Conservation (phyloP, 1,140 invertebrate genomes). For the Platorchestia sp. region DNA sequence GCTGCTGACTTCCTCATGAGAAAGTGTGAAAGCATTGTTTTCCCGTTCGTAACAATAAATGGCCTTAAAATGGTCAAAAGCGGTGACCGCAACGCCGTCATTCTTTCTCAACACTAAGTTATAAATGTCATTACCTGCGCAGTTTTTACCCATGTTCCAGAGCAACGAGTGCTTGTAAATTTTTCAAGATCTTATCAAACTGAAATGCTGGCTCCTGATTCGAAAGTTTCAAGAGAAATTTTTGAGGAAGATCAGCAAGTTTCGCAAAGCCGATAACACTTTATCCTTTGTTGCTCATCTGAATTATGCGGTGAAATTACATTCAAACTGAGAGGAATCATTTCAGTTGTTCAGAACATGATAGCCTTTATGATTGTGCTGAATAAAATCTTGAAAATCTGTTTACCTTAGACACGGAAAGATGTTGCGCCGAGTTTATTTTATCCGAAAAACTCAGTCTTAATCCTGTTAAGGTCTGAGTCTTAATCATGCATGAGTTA, state of each 20-base stretch:
- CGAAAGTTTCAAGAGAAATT: not conserved
- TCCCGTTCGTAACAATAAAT: not conserved
- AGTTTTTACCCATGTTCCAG: not conserved
- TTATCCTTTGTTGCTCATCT: not conserved
- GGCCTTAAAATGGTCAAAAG: not conserved
- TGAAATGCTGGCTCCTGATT: not conserved
- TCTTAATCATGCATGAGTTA: too few relatives aligned
- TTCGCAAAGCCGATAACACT: not conserved
- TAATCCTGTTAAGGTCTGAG: too few relatives aligned
- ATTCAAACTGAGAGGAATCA: not conserved
- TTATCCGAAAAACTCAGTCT: too few relatives aligned
- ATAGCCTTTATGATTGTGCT: too few relatives aligned
- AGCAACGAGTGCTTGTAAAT: not conserved
- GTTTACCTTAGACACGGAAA: too few relatives aligned
- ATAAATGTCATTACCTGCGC: not conserved
- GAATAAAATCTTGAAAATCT: too few relatives aligned
- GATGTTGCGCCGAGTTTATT: too few relatives aligned
- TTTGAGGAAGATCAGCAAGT: not conserved
- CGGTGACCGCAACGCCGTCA: too few relatives aligned
- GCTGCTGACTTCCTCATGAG: not conserved
- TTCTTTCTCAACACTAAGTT: not conserved
- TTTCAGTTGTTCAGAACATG: too few relatives aligned
- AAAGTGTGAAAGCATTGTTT: not conserved
- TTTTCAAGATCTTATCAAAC: not conserved
- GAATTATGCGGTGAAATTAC: not conserved